These are phyloP conservation scores for Pangasianodon hypophthalmus DNA, from an alignment of 2,113 vertebrate species.

Conservation along the genomic window DNA sequence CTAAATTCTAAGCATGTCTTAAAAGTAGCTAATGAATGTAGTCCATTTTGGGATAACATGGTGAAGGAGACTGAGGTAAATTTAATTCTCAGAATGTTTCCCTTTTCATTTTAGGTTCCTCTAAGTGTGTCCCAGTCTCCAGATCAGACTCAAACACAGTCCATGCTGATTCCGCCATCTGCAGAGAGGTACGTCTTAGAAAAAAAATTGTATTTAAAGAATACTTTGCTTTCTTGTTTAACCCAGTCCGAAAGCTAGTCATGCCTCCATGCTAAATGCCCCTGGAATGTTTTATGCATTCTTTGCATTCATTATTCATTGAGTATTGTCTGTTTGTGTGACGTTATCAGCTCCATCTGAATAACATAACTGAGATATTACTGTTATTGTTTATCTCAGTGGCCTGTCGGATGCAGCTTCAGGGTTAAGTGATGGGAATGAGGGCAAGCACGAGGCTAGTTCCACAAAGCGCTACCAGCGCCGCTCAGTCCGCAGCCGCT, in stretches of 20 bases:
- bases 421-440: conserved; percentile 92
- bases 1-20: background rate
- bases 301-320: background rate
- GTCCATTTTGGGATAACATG: background rate
- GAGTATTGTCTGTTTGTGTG: too few species aligned
- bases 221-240: background rate
- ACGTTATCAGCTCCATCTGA: background rate
- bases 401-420: conserved; percentile 92
- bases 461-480: conserved; percentile 86
- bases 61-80: background rate
- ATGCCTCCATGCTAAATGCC: background rate
- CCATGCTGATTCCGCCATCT: conserved; percentile 76
- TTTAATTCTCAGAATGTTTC: background rate
- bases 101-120: conserved; percentile 55
- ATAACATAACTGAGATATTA: background rate
- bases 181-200: conserved; percentile 79
- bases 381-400: conserved; percentile 66
- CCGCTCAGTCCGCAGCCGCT: conserved; percentile 91
- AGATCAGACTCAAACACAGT: conserved; percentile 73
- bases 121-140: conserved; percentile 75
- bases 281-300: background rate
- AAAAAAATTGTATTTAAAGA: background rate
- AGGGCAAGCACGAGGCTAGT: conserved; percentile 88
- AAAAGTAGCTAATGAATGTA: background rate
- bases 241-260: background rate